Base-by-base conservation (phyloP, 2,888 invertebrate species). In the Melangyna quadrimaculata region DNA sequence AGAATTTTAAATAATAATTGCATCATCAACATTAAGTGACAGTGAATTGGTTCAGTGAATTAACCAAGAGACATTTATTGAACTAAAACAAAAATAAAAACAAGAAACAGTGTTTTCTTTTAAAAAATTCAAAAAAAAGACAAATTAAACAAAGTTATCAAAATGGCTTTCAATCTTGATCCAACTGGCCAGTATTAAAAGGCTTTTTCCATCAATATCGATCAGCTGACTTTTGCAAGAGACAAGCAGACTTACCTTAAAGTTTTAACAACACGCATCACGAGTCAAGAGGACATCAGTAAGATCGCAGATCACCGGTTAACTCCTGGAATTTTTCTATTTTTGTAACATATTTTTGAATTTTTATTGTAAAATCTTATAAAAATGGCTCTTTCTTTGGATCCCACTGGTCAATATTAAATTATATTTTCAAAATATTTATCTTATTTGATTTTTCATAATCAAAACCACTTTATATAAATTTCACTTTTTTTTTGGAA, bases 351-450 rank as follows among this genome's bases (percentile, higher is more conserved):
- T 35, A 22, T 35, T 10, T 45, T 35, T 22, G 4, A 32, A 48
- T n/a, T 67, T n/a, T 67, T 40, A 0, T 45, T 65, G n/a, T 37
- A 10, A 67, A 48, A 48, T 43, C 29, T 17, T 65, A 43, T 70
- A 22, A 86, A 70, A 83, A 90, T 90, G 91, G 91, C 92, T 88
- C 83, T 88, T 77, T 89, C 90, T 87, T 89, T 92, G 89, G 92
- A 92, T 89, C 92, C 92, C 84, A 92, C 92, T 88, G 92, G 92
- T 87, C 92, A 92, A 87, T 92, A 92, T 87, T 92, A 71, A 57
- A 59, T n/a, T n/a, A 9, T 1, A 6, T 37, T 14, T 1, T 19
- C 0, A 12, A 48, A 19, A 27, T 51, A n/a, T n/a, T n/a, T n/a
- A n/a, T n/a, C n/a, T 72, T 65, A 3, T 72, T 57, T 17, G 22